Conservation (phyloP, 2,113 vertebrate genomes). For the Reinhardtius hippoglossoides region DNA sequence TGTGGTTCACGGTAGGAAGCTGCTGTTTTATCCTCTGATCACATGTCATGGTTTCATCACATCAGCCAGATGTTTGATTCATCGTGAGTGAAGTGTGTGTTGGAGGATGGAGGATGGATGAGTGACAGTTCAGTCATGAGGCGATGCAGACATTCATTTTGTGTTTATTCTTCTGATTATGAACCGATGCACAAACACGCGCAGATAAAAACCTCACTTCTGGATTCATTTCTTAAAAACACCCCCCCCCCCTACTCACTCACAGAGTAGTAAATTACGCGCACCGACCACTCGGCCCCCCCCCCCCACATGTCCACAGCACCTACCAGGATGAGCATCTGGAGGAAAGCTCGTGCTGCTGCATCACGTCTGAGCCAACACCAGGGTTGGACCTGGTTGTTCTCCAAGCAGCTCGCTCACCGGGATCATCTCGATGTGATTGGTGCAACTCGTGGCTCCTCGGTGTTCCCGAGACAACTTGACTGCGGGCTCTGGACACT, state of each 20-base stretch:
- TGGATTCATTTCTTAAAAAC: constrained; percentile 34
- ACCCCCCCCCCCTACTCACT: not conserved
- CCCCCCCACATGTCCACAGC: constrained; percentile 39
- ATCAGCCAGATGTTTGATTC: not conserved
- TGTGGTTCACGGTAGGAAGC: constrained; percentile 80
- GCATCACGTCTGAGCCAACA: too few species aligned
- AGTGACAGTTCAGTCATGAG: constrained; percentile 24
- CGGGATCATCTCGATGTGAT: not conserved
- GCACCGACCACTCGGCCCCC: constrained; percentile 34
- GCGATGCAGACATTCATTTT: constrained; percentile 1
- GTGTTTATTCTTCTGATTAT: not conserved
- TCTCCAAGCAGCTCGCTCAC: too few species aligned
- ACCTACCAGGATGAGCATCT: not conserved
- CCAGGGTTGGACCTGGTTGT: too few species aligned
- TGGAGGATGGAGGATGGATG: constrained; percentile 3
- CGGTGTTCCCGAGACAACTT: constrained; percentile 10
- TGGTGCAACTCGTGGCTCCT: constrained; percentile 50
- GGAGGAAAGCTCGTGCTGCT: not conserved
- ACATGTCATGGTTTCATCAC: not conserved
- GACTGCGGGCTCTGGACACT: not conserved
- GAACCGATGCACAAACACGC: not conserved
- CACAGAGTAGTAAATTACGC: constrained; percentile 62
- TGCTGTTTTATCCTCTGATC: not conserved
- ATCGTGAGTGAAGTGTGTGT: not conserved
- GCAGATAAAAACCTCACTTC: constrained; percentile 5